These are phyloP conservation scores for Delia radicum DNA, from an alignment of 1,140 invertebrate genomes.

Conservation along the genomic window DNA sequence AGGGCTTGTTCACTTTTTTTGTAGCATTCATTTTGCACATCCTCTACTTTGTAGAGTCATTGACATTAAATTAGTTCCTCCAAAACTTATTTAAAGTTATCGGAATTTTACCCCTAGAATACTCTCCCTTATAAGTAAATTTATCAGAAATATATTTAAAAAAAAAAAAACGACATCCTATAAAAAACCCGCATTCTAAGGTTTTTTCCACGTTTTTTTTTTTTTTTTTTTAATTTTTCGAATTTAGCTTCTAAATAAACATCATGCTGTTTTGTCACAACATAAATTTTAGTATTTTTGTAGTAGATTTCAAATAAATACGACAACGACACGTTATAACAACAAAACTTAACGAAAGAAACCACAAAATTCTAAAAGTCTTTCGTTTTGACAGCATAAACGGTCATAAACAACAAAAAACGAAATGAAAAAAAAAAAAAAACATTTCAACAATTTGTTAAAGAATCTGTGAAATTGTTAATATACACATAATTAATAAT, in stretches of 20 bases:
- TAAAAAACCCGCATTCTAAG: background rate
- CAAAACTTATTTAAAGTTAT: too few species aligned
- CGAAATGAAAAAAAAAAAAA: background rate
- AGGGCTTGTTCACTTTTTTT: too few species aligned
- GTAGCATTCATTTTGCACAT: too few species aligned
- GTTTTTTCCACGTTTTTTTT: background rate
- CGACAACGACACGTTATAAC: background rate
- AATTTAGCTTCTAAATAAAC: background rate
- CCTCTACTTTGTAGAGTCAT: too few species aligned
- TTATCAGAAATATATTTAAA: too few species aligned
- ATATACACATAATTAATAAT: conserved; percentile 2
- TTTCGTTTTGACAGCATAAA: background rate
- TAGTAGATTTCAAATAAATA: background rate
- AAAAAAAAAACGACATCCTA: background rate
- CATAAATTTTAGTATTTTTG: background rate
- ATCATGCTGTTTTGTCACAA: background rate
- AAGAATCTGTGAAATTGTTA: conserved; percentile 4
- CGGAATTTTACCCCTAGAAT: too few species aligned
- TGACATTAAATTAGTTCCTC: too few species aligned
- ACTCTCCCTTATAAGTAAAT: too few species aligned
- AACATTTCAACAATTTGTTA: background rate
- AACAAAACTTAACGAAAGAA: background rate
- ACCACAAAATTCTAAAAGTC: background rate
- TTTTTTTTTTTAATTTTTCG: background rate
- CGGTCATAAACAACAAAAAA: background rate